A percentile compares a stretch with the other conserved stretches of the same genome.
phyloP scores from a whole-genome alignment of 2,888 invertebrate species.

The Temnothorax unifasciatus region DNA sequence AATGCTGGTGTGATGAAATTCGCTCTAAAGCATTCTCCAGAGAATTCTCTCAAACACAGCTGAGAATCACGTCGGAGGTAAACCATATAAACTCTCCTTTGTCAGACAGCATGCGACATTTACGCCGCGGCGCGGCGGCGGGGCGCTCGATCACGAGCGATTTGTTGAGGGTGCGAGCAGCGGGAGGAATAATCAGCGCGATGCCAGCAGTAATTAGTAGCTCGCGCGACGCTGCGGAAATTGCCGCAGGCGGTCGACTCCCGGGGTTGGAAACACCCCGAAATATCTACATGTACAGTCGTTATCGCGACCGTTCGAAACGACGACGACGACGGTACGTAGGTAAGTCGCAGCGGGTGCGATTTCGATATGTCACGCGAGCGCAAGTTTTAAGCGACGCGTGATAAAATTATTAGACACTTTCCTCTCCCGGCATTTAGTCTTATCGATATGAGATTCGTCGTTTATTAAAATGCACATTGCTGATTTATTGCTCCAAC shows the following conservation, averaged over 20 bases:
- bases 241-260: conserved; percentile 63
- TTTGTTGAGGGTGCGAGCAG: conserved; percentile 58
- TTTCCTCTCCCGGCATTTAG: background rate
- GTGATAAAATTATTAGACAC: conserved; percentile 22
- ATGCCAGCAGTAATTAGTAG: conserved; percentile 74
- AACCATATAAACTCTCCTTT: conserved; percentile 35
- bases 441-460: background rate
- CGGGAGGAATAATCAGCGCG: conserved; percentile 64
- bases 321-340: conserved; percentile 17
- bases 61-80: conserved; percentile 28
- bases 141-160: conserved; percentile 57
- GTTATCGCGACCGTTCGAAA: conserved; percentile 58
- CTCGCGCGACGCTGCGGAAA: conserved; percentile 68
- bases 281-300: conserved; percentile 60
- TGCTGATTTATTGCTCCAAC: background rate
- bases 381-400: conserved; percentile 1
- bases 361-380: conserved; percentile 36
- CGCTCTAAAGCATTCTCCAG: background rate
- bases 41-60: background rate
- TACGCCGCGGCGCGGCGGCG: background rate
- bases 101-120: conserved; percentile 33
- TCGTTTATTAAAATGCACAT: background rate
- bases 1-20: background rate
- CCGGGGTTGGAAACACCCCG: conserved; percentile 30
- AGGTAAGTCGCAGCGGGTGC: conserved; percentile 26